phyloP scores from a whole-genome alignment of 2,797 vertebrate species.

The Typhlichthys subterraneus region DNA sequence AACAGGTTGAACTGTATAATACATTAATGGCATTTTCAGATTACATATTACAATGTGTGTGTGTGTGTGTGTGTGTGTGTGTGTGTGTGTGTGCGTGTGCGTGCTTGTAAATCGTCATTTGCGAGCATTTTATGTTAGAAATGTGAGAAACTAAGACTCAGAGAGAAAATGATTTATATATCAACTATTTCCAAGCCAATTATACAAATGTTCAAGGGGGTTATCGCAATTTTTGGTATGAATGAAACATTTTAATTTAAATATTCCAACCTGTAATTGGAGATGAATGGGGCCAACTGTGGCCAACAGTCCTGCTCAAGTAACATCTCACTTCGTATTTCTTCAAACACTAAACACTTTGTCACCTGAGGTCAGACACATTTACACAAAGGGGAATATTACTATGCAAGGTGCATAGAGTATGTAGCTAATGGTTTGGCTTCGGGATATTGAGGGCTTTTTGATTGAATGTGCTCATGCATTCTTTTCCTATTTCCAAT shows the following conservation, averaged over 20 bases:
- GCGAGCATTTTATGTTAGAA: too few relatives aligned
- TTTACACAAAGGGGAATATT: conserved; percentile 51
- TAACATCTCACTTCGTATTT: conserved; percentile 20
- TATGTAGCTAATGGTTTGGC: conserved; percentile 57
- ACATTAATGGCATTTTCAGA: too few relatives aligned
- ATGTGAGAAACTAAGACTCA: too few relatives aligned
- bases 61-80: too few relatives aligned
- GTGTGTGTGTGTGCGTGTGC: too few relatives aligned
- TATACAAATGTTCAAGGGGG: too few relatives aligned
- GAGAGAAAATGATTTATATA: too few relatives aligned
- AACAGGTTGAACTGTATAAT: background rate
- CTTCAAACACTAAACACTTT: conserved; percentile 48
- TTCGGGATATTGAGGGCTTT: conserved; percentile 45
- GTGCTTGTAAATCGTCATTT: too few relatives aligned
- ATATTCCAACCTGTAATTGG: conserved; percentile 32
- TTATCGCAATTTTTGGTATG: too few relatives aligned
- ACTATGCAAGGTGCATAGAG: conserved; percentile 45
- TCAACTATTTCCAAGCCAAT: too few relatives aligned
- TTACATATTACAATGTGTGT: too few relatives aligned
- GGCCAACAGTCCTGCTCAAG: conserved; percentile 40
- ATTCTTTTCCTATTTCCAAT: conserved; percentile 42
- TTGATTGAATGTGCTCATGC: conserved; percentile 57
- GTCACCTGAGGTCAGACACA: conserved; percentile 60
- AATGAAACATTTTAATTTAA: too few relatives aligned
- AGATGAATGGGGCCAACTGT: conserved; percentile 35